Base-by-base conservation (phyloP, 2,113 vertebrate genomes). In the Poeciliopsis retropinna region DNA sequence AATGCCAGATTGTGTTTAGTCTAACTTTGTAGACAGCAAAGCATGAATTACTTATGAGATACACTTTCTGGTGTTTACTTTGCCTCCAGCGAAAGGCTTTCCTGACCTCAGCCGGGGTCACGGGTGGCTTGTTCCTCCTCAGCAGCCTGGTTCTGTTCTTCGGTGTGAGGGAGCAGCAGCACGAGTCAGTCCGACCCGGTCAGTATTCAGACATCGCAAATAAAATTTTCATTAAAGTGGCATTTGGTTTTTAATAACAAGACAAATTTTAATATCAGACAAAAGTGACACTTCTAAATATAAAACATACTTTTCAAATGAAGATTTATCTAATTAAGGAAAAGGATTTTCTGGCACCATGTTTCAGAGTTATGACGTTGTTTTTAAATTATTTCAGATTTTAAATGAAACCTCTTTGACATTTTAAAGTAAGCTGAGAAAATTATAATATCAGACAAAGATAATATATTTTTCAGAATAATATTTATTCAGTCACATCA, bases 101-200 rank as follows among this genome's bases (percentile, higher is more conserved):
- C 34, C 4, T 92, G 78, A 83, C 77, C 31, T 94, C 94, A 13
- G 92, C 94, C 22, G 27, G 94, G 74, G 72, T 92, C 61, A 85
- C 93, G 17, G 88, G 89, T 0, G 79, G 83, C 0, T 61, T 95
- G 61, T 94, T 91, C 71, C 92, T 93, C 85, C 74, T 94, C 67
- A 92, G 94, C 85, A 94, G 93, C 62, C 73, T 95, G 75, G 65
- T 95, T 60, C 87, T 95, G 10, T 84, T 94, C 83, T 77, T 95
- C 0, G 92, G 93, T 19, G 93, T 96, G 72, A 93, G 84, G 83
- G 95, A 95, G 83, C 91, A 93, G 80, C 75, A 70, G 11, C 82
- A 93, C 94, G 84, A 93, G 92, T 64, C 72, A 30, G 25, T 51
- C 70, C 73, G 0, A 29, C 34, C 47, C 30, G 32, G 22, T 57